Evolutionary conservation across 2,113 vertebrate species (phyloP).

Genomic region (Dipodomys spectabilis): DNA sequence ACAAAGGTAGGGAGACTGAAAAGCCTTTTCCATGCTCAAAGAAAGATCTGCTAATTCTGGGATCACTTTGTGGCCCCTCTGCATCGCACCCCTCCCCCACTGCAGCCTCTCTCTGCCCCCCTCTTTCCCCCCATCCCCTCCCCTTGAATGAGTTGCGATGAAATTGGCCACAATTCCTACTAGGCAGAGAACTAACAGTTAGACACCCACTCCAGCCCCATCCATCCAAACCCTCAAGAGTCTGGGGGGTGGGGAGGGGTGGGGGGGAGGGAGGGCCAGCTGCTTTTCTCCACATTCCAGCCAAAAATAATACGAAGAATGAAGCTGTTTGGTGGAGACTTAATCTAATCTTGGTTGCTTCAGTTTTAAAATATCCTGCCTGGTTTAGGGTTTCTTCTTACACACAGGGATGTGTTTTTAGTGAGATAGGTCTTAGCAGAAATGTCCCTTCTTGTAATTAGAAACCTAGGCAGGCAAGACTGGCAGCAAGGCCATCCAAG

Average conservation of each 20-base stretch:
- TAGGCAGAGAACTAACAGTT: slow-evolving; percentile 69
- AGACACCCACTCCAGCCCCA: slow-evolving; percentile 61
- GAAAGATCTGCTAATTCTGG: slow-evolving; percentile 11
- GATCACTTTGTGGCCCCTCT: neutral
- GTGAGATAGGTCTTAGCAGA: slow-evolving; percentile 83
- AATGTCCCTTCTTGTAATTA: slow-evolving; percentile 78
- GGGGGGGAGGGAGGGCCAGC: slow-evolving; percentile 77
- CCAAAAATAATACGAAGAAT: slow-evolving; percentile 88
- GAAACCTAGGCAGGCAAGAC: slow-evolving; percentile 78
- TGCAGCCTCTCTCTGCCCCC: neutral
- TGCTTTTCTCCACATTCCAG: slow-evolving; percentile 84
- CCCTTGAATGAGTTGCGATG: slow-evolving; percentile 33
- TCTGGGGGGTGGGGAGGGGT: slow-evolving; percentile 24
- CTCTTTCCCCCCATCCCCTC: neutral
- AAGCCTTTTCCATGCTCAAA: neutral
- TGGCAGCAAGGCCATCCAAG: slow-evolving; percentile 63
- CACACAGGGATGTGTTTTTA: slow-evolving; percentile 82
- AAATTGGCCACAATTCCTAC: slow-evolving; percentile 64
- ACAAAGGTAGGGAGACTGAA: neutral
- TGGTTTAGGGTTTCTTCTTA: slow-evolving; percentile 87
- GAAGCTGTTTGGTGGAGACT: slow-evolving; percentile 82
- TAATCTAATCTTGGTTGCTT: slow-evolving; percentile 86
- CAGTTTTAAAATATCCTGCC: slow-evolving; percentile 88
- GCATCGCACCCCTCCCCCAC: neutral
- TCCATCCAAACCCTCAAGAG: slow-evolving; percentile 74